phyloP scores from a whole-genome alignment of 2,888 invertebrate genomes.

The Harpalus rubripes region DNA sequence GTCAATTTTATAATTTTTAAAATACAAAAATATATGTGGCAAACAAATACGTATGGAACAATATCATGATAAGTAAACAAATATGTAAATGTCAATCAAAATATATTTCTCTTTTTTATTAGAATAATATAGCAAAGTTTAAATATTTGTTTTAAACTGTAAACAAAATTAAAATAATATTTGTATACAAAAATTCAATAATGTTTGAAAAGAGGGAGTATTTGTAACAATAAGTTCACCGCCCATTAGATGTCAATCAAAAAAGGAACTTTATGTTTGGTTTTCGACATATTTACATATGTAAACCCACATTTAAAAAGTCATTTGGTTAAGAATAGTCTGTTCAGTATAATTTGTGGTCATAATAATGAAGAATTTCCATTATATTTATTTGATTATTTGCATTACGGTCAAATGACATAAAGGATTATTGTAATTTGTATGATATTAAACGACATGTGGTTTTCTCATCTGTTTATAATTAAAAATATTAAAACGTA shows the following conservation, averaged over 20 bases:
- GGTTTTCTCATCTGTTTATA: not conserved
- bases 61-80: not conserved
- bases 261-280: slow-evolving; percentile 9
- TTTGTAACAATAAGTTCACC: slow-evolving; percentile 5
- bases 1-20: not conserved
- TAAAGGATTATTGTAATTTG: not conserved
- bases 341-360: slow-evolving; percentile 28
- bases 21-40: not conserved
- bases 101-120: not conserved
- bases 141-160: slow-evolving; percentile 26
- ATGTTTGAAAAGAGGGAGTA: slow-evolving; percentile 26
- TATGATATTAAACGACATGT: slow-evolving; percentile 6
- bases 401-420: not conserved
- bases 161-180: not conserved
- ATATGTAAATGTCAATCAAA: slow-evolving; percentile 16
- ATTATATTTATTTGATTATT: slow-evolving; percentile 11
- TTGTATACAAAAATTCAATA: slow-evolving; percentile 10
- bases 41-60: too few species aligned
- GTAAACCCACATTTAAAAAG: slow-evolving; percentile 34
- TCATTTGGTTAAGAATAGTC: slow-evolving; percentile 17
- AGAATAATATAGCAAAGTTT: slow-evolving; percentile 1
- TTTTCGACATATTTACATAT: slow-evolving; percentile 42
- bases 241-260: slow-evolving; percentile 12
- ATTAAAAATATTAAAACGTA: slow-evolving; percentile 11
- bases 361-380: slow-evolving; percentile 3